phyloP scores from a whole-genome alignment of 2,113 vertebrate genomes.

The Apaloderma vittatum region DNA sequence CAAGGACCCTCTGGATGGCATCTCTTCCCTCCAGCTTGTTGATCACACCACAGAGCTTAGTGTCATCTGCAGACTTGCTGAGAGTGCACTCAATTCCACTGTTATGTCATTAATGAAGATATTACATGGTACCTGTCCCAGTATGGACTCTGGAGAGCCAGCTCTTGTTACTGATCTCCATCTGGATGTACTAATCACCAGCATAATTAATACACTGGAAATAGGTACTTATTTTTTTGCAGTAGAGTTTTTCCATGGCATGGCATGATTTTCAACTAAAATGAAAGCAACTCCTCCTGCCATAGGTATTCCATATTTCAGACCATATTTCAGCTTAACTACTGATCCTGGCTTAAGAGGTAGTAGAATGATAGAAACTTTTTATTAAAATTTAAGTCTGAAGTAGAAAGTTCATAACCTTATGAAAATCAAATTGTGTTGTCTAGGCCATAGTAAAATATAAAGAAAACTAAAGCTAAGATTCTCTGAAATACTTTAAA shows the following conservation, averaged over 20 bases:
- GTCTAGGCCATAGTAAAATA: not conserved
- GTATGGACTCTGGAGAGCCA: not conserved
- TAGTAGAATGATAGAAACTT: not conserved
- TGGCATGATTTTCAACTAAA: not conserved
- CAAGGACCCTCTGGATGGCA: not conserved
- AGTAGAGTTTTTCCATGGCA: not conserved
- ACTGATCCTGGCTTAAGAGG: not conserved
- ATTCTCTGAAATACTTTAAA: not conserved
- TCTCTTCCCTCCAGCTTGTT: not conserved
- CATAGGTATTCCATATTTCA: not conserved
- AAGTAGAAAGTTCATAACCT: not conserved
- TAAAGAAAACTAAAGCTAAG: not conserved
- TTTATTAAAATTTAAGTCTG: not conserved
- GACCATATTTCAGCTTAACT: not conserved
- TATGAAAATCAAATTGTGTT: not conserved
- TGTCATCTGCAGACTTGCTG: not conserved
- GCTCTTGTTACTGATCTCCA: not conserved
- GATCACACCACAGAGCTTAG: rapidly evolving
- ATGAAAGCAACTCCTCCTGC: not conserved
- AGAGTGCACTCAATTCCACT: not conserved
- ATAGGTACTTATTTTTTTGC: not conserved
- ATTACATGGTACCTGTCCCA: rapidly evolving
- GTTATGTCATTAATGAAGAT: not conserved
- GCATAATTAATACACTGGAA: not conserved
- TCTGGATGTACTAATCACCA: not conserved